Evolutionary conservation across 2,113 vertebrate genomes (phyloP).

Genomic region (Chauna torquata): DNA sequence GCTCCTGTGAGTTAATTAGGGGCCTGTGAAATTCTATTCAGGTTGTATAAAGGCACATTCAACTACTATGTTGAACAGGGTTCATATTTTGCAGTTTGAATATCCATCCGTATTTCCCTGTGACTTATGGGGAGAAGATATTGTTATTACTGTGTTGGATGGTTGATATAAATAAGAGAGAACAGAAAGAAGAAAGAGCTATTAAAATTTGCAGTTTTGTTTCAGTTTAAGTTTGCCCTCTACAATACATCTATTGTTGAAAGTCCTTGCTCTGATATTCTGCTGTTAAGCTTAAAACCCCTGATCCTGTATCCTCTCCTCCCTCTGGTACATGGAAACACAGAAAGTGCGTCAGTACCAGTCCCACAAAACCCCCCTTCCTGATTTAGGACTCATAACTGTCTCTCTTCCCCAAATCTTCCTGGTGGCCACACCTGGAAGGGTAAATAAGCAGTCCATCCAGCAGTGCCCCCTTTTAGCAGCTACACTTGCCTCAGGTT

Average conservation of each 20-base stretch:
- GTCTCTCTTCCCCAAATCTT: neutral
- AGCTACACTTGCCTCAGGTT: neutral
- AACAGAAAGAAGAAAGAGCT: neutral
- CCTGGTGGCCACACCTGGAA: neutral
- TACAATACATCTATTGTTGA: neutral
- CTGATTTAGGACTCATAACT: neutral
- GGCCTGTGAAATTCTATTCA: neutral
- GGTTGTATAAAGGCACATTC: neutral
- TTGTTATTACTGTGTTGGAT: neutral
- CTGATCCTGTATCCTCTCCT: neutral
- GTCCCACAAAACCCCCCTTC: neutral
- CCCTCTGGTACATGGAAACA: accelerated
- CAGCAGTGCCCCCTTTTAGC: neutral
- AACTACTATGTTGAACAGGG: neutral
- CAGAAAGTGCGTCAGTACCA: neutral
- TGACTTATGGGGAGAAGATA: neutral
- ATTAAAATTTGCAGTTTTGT: neutral
- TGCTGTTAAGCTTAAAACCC: neutral
- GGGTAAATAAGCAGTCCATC: neutral
- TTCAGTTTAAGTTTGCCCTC: neutral
- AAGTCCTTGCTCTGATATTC: neutral
- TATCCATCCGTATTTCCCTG: neutral
- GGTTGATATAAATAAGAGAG: neutral
- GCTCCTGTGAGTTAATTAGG: neutral
- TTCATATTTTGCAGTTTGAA: neutral